Evolutionary conservation across 2,113 vertebrate genomes (phyloP), one percentile per base, ranked within the genome.

Genomic region (Protobothrops flavoviridis): DNA sequence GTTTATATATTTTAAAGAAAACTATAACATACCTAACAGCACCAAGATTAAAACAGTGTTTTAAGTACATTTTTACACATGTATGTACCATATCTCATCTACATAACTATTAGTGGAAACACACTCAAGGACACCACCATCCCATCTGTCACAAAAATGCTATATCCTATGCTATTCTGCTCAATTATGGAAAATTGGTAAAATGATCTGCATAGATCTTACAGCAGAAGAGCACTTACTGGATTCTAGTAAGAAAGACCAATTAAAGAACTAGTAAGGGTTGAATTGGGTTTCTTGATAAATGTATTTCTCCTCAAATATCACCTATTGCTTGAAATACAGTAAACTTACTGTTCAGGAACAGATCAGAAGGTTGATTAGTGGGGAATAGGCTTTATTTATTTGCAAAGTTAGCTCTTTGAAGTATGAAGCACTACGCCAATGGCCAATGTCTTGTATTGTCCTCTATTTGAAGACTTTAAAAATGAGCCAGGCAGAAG

Each of bases 331-430:
- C 53, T 55, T 43, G 13, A 89, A 74, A 93, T 45, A 5, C 11
- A 69, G 24, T 64, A 81, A 87, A 92, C 50, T 33, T 87, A 52
- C 2, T 64, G 43, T 59, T 39, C 21, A 52, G 12, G 26, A 33
- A 23, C 20, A 87, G 43, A 23, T 53, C 10, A 33, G 15, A 52
- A 88, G 4, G 43, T 61, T 50, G 15, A 52, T 21, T 56, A 24
- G 20, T 33, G 59, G 17, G 3, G 57, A 52, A 57, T 20, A 23
- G 69, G 20, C 33, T 33, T 33, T 69, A 10, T 74, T 3, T 87
- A 50, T 87, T 95, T 69, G 91, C 2, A 74, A 91, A 69, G 1
- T 92, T 74, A 91, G 57, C 81, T 48, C 92, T 88, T 26, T 95
- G 45, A 69, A 87, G 13, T 39, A 0, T 50, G 5, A 15, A 33